Base-by-base conservation (phyloP, 2,888 invertebrate genomes). In the Chloroclystis v-ata region DNA sequence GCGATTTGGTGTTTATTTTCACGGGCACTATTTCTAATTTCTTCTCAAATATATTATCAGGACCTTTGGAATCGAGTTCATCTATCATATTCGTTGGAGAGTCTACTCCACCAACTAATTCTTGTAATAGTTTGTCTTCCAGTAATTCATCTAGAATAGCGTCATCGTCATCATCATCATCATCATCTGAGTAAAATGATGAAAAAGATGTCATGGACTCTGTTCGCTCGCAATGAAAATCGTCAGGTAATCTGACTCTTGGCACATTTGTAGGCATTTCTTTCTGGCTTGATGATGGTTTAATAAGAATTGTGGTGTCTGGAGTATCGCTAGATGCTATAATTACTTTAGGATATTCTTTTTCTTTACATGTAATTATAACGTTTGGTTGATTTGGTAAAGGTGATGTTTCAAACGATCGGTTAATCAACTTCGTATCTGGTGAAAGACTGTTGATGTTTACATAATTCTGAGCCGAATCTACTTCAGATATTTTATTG, bases 231-330 rank as follows among this genome's bases (percentile, higher is more conserved):
- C 76, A 72, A 57, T 87, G 86, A 49, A 87, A 86, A 56, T 86
- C 84, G 44, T 82, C 85, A 24, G 87, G 87, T 35, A 86, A 73
- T 45, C 82, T 78, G 1, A 91, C 89, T 65, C 90, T 81, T 5
- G 91, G 88, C 41, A 83, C 77, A 59, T 83, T 80, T 47, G 72
- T 66, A 2, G 75, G 66, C 46, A 82, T 70, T 57, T 75, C 75
- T n/a, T 62, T 50, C 55, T 77, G 74, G 56, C 72, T 82, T 30
- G 87, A 81, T 1, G 89, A 89, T 5, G 92, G 89, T 59, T 90
- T 90, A 12, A 92, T 91, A 26, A 92, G 82, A 47, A 92, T 89
- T 65, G 89, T 90, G 0, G 90, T 88, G 60, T 92, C 91, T 37
- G 72, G 72, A 13, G 82, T 70, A 43, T 84, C 76, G 61, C 88